Evolutionary conservation across 2,797 vertebrate species (phyloP).

Genomic region (Hoplostethus atlanticus): DNA sequence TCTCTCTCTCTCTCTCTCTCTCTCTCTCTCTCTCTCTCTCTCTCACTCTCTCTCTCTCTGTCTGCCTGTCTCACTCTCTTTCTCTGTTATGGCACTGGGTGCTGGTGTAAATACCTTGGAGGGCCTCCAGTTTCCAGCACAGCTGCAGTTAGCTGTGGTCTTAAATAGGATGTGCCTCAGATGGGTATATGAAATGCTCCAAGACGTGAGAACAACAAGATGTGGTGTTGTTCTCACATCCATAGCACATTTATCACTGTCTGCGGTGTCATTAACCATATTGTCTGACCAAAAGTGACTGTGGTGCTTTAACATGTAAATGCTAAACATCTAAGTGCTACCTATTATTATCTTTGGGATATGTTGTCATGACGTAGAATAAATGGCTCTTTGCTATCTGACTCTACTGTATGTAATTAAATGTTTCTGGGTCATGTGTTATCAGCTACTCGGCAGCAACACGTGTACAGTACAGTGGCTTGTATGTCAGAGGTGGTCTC

Average conservation of each 20-base stretch:
- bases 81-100: slow-evolving; percentile 13
- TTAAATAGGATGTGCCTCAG: slow-evolving; percentile 50
- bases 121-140: slow-evolving; percentile 36
- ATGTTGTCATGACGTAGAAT: background rate
- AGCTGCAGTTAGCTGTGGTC: slow-evolving; percentile 56
- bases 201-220: no score
- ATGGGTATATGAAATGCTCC: slow-evolving; percentile 17
- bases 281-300: slow-evolving; percentile 14
- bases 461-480: background rate
- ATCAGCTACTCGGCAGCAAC: slow-evolving; percentile 10
- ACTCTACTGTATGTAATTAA: background rate
- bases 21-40: slow-evolving; percentile 9
- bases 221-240: slow-evolving; percentile 23
- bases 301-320: background rate
- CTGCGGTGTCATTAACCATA: background rate
- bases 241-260: background rate
- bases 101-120: slow-evolving; percentile 42
- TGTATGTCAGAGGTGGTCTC: background rate
- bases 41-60: background rate
- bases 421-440: background rate
- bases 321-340: no score
- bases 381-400: background rate
- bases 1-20: slow-evolving; percentile 21
- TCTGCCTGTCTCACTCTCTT: background rate
- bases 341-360: background rate